phyloP scores from a whole-genome alignment of 1,140 invertebrate genomes.

The Brachionus asplanchnoidis region DNA sequence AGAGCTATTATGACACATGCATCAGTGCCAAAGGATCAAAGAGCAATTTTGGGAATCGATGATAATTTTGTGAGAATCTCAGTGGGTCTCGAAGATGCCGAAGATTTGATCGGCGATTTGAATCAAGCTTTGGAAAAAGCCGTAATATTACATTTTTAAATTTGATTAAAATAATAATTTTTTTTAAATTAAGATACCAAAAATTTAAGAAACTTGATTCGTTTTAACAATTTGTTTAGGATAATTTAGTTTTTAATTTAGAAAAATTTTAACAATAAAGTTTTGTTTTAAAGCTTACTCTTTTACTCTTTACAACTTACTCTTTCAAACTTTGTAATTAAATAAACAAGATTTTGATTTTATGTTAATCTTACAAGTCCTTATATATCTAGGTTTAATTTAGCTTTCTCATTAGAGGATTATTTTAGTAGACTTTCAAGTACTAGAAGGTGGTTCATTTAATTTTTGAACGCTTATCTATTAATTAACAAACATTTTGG shows the following conservation, averaged over 20 bases:
- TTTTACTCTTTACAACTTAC: too few species aligned
- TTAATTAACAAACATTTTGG: not conserved
- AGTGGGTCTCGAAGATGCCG: conserved; percentile 78
- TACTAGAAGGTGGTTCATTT: not conserved
- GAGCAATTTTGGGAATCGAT: conserved; percentile 72
- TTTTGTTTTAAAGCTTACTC: not conserved
- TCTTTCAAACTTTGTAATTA: too few species aligned
- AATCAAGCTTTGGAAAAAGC: conserved; percentile 64
- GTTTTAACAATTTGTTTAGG: conserved; percentile 5
- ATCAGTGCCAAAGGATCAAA: conserved; percentile 62
- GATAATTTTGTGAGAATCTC: conserved; percentile 82
- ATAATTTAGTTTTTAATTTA: conserved; percentile 3
- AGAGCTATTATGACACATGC: conserved; percentile 59
- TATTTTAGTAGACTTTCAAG: too few species aligned
- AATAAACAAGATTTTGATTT: not conserved
- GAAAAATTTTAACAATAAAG: conserved; percentile 4
- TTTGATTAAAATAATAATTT: not conserved
- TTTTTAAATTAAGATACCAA: not conserved
- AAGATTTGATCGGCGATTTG: conserved; percentile 82
- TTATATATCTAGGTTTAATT: not conserved
- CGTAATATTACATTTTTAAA: not conserved
- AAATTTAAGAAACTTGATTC: not conserved
- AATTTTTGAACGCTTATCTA: not conserved
- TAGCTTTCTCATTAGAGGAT: not conserved
- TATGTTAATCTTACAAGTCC: not conserved